Conservation (phyloP, 2,113 vertebrate genomes). For the Melanerpes aurifrons region DNA sequence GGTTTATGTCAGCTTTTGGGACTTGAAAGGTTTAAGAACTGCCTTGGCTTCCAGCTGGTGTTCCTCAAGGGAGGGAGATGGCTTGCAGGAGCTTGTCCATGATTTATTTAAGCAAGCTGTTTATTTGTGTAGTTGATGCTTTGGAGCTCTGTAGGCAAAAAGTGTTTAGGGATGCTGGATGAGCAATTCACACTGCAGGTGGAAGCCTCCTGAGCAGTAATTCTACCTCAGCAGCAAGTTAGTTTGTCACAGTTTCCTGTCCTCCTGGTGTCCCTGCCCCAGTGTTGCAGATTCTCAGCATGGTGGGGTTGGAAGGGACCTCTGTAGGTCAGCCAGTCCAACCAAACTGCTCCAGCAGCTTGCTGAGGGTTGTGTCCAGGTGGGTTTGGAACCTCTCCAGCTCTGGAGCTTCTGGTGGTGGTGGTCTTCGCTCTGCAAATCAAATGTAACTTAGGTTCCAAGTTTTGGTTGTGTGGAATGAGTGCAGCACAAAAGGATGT, state of each 20-base stretch:
- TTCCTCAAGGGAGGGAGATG: not conserved
- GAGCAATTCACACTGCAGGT: not conserved
- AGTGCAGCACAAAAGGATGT: accelerated
- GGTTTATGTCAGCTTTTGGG: not conserved
- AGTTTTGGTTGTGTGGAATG: accelerated
- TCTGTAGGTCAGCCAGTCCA: too few relatives aligned
- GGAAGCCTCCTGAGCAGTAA: not conserved
- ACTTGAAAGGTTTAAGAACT: not conserved
- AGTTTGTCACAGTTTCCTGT: not conserved
- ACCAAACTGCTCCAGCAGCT: too few relatives aligned
- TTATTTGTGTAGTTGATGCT: not conserved
- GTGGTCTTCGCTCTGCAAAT: not conserved
- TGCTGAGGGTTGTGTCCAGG: too few relatives aligned
- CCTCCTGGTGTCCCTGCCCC: not conserved
- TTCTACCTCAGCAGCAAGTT: not conserved
- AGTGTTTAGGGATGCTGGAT: not conserved
- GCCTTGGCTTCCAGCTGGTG: not conserved
- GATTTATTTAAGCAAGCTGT: not conserved
- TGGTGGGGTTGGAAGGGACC: too few relatives aligned
- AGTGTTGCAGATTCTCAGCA: too few relatives aligned
- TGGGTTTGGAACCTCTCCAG: not conserved
- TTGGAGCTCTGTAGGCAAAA: not conserved
- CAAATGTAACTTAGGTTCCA: not conserved
- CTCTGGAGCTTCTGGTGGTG: not conserved
- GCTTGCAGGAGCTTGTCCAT: not conserved